A percentile compares a stretch with the other conserved stretches of the same genome.
Evolutionary conservation across 2,113 vertebrate species (phyloP).

Genomic region (Petaurus breviceps): DNA sequence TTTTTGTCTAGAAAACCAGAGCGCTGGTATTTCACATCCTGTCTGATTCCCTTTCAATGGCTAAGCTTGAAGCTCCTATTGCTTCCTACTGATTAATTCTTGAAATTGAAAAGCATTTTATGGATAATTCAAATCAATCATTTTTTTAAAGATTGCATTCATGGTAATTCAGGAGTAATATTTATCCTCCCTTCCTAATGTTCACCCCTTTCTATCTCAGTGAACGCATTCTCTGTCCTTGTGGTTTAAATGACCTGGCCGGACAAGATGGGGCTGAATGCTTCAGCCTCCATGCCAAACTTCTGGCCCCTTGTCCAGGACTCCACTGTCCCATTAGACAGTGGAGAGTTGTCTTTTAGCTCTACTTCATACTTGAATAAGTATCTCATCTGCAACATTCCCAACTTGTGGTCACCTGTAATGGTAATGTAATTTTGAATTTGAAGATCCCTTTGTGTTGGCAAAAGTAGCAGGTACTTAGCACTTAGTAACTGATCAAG

Average conservation of each 20-base stretch:
- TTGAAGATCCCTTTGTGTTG: too few relatives aligned
- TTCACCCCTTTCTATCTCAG: background rate
- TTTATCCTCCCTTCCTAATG: too few relatives aligned
- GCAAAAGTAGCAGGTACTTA: too few relatives aligned
- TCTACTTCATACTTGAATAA: too few relatives aligned
- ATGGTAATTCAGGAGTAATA: too few relatives aligned
- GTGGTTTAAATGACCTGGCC: too few relatives aligned
- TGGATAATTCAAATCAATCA: background rate
- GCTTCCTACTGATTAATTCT: background rate
- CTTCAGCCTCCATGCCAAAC: background rate
- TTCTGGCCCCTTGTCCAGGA: background rate
- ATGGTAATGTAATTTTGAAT: too few relatives aligned
- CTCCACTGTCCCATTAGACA: background rate
- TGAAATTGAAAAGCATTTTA: background rate
- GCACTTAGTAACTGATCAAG: too few relatives aligned
- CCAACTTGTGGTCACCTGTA: background rate
- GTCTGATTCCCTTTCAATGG: background rate
- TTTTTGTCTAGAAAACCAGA: background rate
- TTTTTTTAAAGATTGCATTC: background rate
- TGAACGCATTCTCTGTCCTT: background rate
- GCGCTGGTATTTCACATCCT: background rate
- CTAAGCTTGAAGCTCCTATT: background rate
- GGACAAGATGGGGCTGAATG: background rate
- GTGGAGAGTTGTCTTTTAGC: too few relatives aligned
- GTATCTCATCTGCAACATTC: background rate